A percentile compares a stretch with the other conserved stretches of the same genome.
Evolutionary conservation across 2,797 vertebrate species (phyloP).

Genomic region (Pseudopleuronectes americanus): DNA sequence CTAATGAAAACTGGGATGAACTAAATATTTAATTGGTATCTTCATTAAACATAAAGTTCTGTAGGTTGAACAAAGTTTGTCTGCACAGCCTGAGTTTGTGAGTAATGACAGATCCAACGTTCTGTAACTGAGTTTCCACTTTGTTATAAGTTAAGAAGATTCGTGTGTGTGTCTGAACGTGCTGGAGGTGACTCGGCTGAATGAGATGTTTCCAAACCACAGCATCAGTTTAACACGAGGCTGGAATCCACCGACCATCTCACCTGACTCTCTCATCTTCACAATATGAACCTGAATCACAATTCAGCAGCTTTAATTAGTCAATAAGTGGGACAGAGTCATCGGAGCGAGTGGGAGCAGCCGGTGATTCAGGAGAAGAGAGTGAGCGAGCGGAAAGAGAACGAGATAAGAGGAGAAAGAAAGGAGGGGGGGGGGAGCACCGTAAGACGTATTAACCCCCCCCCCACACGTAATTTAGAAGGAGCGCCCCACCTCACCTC

Average conservation of each 20-base stretch:
- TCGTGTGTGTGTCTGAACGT: too few species aligned
- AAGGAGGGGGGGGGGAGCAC: not conserved
- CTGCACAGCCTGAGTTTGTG: too few species aligned
- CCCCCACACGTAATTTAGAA: constrained; percentile 44
- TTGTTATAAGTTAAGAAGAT: too few species aligned
- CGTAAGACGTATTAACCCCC: constrained; percentile 13
- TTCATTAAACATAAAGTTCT: too few species aligned
- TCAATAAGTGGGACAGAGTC: not conserved
- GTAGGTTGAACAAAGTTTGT: too few species aligned
- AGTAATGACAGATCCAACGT: too few species aligned
- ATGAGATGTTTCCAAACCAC: not conserved
- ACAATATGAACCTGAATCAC: constrained; percentile 21
- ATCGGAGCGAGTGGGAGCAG: constrained; percentile 2
- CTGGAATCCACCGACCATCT: not conserved
- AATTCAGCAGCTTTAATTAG: constrained; percentile 30
- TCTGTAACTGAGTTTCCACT: too few species aligned
- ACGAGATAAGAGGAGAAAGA: not conserved
- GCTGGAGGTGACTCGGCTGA: not conserved
- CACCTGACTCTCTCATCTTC: not conserved
- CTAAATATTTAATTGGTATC: too few species aligned
- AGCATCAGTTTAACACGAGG: not conserved
- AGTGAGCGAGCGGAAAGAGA: constrained; percentile 2
- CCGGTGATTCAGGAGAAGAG: constrained; percentile 29
- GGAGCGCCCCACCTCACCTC: constrained; percentile 50
- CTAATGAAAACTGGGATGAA: too few species aligned